Percentiles rank a stretch among this genome's conserved stretches.
Conservation (phyloP, 2,888 invertebrate genomes). For the Drosophila maculinotata region DNA sequence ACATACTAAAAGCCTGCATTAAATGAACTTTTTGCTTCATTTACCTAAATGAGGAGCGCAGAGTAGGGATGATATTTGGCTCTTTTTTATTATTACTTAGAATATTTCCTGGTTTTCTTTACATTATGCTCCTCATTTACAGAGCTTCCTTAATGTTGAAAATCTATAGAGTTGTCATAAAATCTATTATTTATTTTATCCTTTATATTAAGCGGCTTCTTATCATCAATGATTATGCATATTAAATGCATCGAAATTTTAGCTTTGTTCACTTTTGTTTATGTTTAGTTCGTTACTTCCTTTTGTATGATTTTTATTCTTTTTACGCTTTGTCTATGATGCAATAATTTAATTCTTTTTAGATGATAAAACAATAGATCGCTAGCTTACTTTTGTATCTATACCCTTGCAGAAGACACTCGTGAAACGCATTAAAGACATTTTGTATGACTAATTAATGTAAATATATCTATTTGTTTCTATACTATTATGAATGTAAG, state of each 20-base stretch:
- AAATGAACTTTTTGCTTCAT: background rate
- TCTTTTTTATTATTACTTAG: background rate
- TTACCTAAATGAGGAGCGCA: no score
- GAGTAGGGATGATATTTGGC: background rate
- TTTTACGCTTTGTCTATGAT: constrained; percentile 1
- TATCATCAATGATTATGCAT: background rate
- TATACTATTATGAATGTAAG: no score
- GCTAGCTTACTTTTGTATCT: background rate
- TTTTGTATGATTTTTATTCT: constrained; percentile 4
- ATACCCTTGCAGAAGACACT: background rate
- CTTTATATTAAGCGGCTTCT: background rate
- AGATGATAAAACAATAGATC: background rate
- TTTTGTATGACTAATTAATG: background rate
- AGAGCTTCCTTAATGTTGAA: no score
- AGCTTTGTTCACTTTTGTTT: constrained; percentile 6
- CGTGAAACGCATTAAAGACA: background rate
- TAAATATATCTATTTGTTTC: no score
- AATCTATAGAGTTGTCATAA: background rate
- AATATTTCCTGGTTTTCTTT: background rate
- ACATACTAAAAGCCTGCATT: background rate
- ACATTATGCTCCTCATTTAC: background rate
- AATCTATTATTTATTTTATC: background rate
- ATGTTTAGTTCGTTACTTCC: background rate
- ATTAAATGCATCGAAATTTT: background rate
- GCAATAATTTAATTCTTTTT: background rate